Base-by-base conservation (phyloP, 1,140 invertebrate genomes). In the Drosophila subpulchrella region DNA sequence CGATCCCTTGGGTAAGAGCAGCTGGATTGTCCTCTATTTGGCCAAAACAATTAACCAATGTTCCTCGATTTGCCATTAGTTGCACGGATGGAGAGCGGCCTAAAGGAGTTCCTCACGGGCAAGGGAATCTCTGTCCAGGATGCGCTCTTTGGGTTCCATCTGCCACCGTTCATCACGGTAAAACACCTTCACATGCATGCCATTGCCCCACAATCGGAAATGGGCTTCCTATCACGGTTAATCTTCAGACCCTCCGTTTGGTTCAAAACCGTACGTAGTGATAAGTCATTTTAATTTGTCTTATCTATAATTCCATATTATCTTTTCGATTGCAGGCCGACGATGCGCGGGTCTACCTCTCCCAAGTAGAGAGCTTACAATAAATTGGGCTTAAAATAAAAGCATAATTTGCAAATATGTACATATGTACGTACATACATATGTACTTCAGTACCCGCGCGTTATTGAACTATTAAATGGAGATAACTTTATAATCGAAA, bases 121-220 rank as follows among this genome's bases (percentile, higher is more conserved):
- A 32, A 92, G 95, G 65, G 93, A 92, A 32, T 34, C 3, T 17
- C 91, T 95, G 13, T 88, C 94, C 60, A 55, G 4, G 94, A 95
- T 81, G 93, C 93, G 4, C 94, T 96, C 44, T 94, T 96, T 50
- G 98, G 98, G 1, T 98, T 98, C 91, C 97, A 98, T 89, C 97
- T 97, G 96, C 97, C 98, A 20, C 98, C 98, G 0, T 98, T 98
- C 92, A 95, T 96, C 51, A 95, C 95, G 7, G 94, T 99, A 0
- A 92, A 93, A 53, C 98, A 99, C 93, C 93, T 98, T 4, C 97
- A 98, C 93, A 93, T 99, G 38, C 98, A 99, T 79, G 94, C 96
- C 0, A 98, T 99, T 65, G 95, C 95, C 3, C 97, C 97, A 3
- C 93, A 94, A 11, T 94, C 94, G n/a, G 93, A 96, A 75, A 97